A percentile compares a stretch with the other conserved stretches of the same genome.
phyloP scores from a whole-genome alignment of 2,797 vertebrate genomes.

The Leuciscus waleckii region DNA sequence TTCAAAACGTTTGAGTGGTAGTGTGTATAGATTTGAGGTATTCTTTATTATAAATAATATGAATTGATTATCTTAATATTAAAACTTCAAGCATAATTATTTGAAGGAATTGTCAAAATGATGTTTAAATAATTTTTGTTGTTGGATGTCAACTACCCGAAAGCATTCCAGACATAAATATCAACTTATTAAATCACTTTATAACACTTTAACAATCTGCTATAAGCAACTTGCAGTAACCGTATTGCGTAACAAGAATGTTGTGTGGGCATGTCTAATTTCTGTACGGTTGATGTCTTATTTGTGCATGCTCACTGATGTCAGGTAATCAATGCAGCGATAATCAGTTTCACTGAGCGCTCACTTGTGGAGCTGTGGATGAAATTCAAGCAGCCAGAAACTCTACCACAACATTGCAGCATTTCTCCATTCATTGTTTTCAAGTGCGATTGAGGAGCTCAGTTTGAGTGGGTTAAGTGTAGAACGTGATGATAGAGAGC shows the following conservation, averaged over 20 bases:
- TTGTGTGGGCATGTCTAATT: background rate
- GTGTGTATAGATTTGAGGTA: too few species aligned
- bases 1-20: too few species aligned
- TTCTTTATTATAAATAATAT: background rate
- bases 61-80: background rate
- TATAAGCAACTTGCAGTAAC: background rate
- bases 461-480: conserved; percentile 15
- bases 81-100: background rate
- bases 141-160: background rate
- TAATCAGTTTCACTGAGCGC: conserved; percentile 33
- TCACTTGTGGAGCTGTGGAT: conserved; percentile 15
- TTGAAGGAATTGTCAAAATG: background rate
- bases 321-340: conserved; percentile 39
- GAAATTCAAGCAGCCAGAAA: conserved; percentile 4
- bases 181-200: background rate
- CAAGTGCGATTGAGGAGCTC: conserved; percentile 20
- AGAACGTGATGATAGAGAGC: conserved; percentile 1
- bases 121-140: background rate
- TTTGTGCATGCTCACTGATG: conserved; percentile 33
- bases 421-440: conserved; percentile 40
- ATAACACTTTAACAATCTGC: background rate
- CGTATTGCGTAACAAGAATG: background rate
- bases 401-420: conserved; percentile 11
- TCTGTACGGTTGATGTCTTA: conserved; percentile 23
- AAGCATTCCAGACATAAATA: background rate